Base-by-base conservation (phyloP, 2,113 vertebrate genomes). In the Zosterops borbonicus region DNA sequence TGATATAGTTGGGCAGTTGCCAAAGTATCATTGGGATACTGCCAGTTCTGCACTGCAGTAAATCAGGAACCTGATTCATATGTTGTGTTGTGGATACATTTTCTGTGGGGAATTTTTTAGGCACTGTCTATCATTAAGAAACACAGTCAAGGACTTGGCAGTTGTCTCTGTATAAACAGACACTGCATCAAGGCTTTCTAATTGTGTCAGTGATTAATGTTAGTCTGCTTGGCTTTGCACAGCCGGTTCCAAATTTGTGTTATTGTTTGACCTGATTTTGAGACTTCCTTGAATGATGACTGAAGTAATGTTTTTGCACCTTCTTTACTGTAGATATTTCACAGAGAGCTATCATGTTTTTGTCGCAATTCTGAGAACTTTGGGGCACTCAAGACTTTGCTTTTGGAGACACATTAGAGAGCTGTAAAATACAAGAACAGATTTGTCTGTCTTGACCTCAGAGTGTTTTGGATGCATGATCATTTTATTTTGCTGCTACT, bases 1-100 rank as follows among this genome's bases (percentile, higher is more conserved):
- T 95, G 56, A 86, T 83, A 86, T 83, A 90, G 53, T 53, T 2
- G 5, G 58, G 22, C 65, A 47, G 62, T 87, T 97, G 95, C 91
- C 89, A 90, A n/a, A 83, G 42, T 87, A 55, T 73, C 2, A 1
- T n/a, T 97, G 97, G 92, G 50, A 74, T 82, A 5, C n/a, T 84
- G 97, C 96, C 97, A 97, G 46, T 47, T 93, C 96, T 97, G 95
- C 95, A 93, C 91, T 96, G 96, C 97, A 97, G 89, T 97, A 95
- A 95, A 95, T 95, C 64, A 95, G 82, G 52, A 87, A 41, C 59
- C 29, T 82, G 92, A 76, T 95, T 96, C 62, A 9, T 69, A 11
- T 59, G 10, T 90, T 91, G 59, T 77, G 35, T 67, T 87, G 65
- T 64, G 67, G 65, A 77, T 86, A 56, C 7, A 1, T 88, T 91